These are phyloP conservation scores for Haliclystus octoradiatus DNA, from an alignment of 30 jellyfish, hydroid and myxozoan species.

Conservation along the genomic window DNA sequence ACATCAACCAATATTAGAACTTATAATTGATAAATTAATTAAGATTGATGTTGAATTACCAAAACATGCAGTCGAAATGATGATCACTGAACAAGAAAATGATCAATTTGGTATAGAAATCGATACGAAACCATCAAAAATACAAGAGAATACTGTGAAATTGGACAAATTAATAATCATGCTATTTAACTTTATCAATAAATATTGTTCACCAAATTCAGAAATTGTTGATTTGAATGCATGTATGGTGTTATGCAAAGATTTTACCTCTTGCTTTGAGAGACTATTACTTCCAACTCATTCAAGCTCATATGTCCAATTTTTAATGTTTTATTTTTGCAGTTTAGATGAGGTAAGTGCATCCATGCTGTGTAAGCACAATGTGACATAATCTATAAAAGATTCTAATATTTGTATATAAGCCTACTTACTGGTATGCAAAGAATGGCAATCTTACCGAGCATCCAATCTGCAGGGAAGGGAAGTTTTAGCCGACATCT, in stretches of 20 bases:
- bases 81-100: constrained; percentile 11
- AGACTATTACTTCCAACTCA: constrained; percentile 42
- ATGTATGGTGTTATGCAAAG: constrained; percentile 9
- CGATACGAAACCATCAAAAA: constrained; percentile 6
- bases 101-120: constrained; percentile 43
- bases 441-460: no score
- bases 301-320: constrained; percentile 55
- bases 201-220: constrained; percentile 10
- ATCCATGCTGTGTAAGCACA: background rate
- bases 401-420: no score
- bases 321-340: constrained; percentile 38
- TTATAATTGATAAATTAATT: constrained; percentile 31
- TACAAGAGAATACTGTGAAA: constrained; percentile 24
- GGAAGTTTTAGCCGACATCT: no score
- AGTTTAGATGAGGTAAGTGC: constrained; percentile 41
- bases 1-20: constrained; percentile 18
- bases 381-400: no score
- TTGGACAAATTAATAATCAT: constrained; percentile 32
- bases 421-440: no score
- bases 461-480: no score
- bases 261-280: constrained; percentile 25
- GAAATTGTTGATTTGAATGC: constrained; percentile 26
- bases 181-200: constrained; percentile 13
- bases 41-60: constrained; percentile 45
- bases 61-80: constrained; percentile 21